These are phyloP conservation scores for Raja brachyura DNA, from an alignment of 2,113 vertebrate species.

Conservation along the genomic window DNA sequence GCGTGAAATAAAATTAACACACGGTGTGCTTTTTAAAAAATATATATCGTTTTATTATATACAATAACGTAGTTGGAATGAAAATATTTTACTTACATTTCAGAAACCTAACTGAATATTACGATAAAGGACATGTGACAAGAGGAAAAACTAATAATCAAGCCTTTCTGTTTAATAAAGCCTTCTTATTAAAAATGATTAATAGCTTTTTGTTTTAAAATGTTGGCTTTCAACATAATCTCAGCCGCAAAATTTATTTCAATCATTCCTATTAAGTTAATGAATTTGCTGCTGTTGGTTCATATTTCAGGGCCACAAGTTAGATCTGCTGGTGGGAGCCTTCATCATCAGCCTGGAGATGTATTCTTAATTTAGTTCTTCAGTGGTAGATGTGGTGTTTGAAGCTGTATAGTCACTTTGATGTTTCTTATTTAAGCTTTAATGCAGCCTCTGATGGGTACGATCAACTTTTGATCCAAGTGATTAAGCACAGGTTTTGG, in stretches of 20 bases:
- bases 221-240: neutral
- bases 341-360: conserved; percentile 15
- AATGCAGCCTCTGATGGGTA: conserved; percentile 31
- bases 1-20: conserved; percentile 3
- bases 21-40: neutral
- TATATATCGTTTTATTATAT: neutral
- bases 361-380: conserved; percentile 9
- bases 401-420: conserved; percentile 27
- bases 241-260: neutral
- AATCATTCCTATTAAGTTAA: neutral
- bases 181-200: neutral
- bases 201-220: neutral
- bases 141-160: neutral
- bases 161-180: neutral
- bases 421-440: conserved; percentile 33
- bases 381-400: conserved; percentile 24
- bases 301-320: conserved; percentile 26
- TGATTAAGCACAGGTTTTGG: conserved; percentile 34
- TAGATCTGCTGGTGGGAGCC: neutral
- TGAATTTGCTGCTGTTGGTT: conserved; percentile 3
- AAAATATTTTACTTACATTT: neutral
- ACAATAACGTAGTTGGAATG: neutral
- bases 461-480: conserved; percentile 35
- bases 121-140: neutral
- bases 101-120: neutral